These are phyloP conservation scores for Grus americana DNA, from an alignment of 2,113 vertebrate genomes.

Conservation along the genomic window DNA sequence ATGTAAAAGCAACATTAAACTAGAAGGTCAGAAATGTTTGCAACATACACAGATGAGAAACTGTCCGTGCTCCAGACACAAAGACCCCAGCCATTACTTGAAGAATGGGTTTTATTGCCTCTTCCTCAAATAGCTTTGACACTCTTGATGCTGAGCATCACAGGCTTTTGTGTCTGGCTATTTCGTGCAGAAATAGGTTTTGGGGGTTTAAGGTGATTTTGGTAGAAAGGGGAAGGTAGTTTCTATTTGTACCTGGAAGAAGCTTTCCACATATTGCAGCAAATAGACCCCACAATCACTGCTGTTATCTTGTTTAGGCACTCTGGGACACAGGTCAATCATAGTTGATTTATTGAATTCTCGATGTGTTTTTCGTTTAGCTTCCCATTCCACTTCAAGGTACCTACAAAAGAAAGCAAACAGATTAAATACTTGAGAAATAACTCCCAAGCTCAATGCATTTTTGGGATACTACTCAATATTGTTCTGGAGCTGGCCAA, in stretches of 20 bases:
- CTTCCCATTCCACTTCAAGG: slow-evolving; percentile 92
- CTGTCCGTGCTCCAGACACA: not conserved
- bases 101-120: not conserved
- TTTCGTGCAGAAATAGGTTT: not conserved
- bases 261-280: slow-evolving; percentile 94
- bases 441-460: not conserved
- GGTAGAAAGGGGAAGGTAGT: not conserved
- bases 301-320: slow-evolving; percentile 95
- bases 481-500: not conserved
- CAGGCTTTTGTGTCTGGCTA: not conserved
- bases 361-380: slow-evolving; percentile 79
- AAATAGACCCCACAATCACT: slow-evolving; percentile 96
- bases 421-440: not conserved
- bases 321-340: slow-evolving; percentile 84
- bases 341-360: slow-evolving; percentile 86
- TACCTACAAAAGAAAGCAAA: slow-evolving; percentile 79
- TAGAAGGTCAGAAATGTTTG: not conserved
- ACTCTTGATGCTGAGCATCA: not conserved
- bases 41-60: not conserved
- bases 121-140: not conserved
- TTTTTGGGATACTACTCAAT: not conserved
- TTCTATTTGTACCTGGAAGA: slow-evolving; percentile 84
- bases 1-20: not conserved
- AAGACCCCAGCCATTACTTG: not conserved
- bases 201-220: not conserved